Conservation (phyloP, 2,797 vertebrate genomes). For the Gymnoscopelus microlampas region DNA sequence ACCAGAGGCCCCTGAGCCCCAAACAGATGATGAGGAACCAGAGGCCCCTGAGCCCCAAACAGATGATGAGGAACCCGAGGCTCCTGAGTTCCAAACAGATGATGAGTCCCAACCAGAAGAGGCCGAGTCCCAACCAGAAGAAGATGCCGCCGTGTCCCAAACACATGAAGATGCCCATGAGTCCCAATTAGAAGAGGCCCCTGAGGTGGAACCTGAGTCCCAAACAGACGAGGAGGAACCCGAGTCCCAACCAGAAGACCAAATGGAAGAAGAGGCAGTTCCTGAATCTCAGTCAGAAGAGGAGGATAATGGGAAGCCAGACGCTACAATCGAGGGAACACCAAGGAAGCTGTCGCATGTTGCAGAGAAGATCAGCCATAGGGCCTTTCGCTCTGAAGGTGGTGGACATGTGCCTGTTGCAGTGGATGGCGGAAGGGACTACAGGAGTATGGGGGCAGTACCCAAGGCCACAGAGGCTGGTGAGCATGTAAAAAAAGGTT, state of each 20-base stretch:
- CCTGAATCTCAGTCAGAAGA: conserved; percentile 40
- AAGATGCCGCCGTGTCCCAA: background rate
- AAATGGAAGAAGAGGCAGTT: conserved; percentile 23
- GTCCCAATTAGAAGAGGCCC: conserved; percentile 12
- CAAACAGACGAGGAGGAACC: conserved; percentile 26
- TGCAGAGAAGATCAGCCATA: conserved; percentile 49
- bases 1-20: no score
- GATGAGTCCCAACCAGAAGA: conserved; percentile 21
- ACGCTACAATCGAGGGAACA: conserved; percentile 21
- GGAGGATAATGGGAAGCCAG: conserved; percentile 3
- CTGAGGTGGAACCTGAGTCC: background rate
- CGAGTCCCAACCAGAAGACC: background rate
- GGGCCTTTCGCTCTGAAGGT: conserved; percentile 60
- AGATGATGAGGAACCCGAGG: background rate
- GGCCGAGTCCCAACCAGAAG: conserved; percentile 7
- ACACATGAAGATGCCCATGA: background rate
- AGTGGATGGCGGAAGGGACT: conserved; percentile 26
- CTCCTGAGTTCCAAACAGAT: background rate
- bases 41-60: background rate
- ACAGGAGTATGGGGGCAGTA: conserved; percentile 48
- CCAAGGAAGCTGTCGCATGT: conserved; percentile 16
- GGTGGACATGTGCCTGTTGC: conserved; percentile 22
- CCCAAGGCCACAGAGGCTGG: conserved; percentile 47
- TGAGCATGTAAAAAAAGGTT: conserved; percentile 31
- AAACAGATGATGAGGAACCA: background rate